Evolutionary conservation across 2,888 invertebrate genomes (phyloP).

Genomic region (Papilio gigon): DNA sequence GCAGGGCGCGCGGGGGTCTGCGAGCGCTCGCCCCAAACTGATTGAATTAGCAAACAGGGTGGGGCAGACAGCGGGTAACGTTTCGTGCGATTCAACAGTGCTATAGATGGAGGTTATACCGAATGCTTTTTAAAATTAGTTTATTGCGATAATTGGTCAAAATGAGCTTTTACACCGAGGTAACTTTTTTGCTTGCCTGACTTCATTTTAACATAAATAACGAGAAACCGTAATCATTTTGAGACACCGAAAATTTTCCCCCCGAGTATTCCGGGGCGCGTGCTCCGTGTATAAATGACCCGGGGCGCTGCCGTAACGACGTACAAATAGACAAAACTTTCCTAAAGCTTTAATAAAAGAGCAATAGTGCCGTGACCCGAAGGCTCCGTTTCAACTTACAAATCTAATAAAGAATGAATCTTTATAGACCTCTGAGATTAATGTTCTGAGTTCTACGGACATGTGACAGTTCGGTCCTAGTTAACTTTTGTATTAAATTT

Average conservation of each 20-base stretch:
- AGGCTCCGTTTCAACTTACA: background rate
- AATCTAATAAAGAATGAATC: conserved; percentile 1
- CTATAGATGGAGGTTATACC: background rate
- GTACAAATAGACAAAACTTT: conserved; percentile 19
- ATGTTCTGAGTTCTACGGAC: background rate
- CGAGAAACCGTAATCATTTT: background rate
- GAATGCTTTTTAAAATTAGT: background rate
- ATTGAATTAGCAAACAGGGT: conserved; percentile 20
- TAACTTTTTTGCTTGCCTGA: background rate
- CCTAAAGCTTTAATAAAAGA: conserved; percentile 1
- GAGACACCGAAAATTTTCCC: background rate
- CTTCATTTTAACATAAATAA: background rate
- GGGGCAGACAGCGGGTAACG: no score
- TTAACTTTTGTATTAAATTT: background rate
- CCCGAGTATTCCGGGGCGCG: background rate
- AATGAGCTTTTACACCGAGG: background rate
- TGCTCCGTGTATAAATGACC: conserved; percentile 7
- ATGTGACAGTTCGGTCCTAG: background rate
- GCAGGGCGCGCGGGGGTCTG: conserved; percentile 6
- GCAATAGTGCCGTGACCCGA: background rate
- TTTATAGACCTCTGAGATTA: background rate
- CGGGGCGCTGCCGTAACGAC: background rate
- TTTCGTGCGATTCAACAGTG: background rate
- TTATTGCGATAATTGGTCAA: background rate
- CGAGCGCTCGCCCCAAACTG: conserved; percentile 11